Evolutionary conservation across 2,797 vertebrate species (phyloP), one percentile per base, ranked within the genome.

Genomic region (Phoebastria nigripes): DNA sequence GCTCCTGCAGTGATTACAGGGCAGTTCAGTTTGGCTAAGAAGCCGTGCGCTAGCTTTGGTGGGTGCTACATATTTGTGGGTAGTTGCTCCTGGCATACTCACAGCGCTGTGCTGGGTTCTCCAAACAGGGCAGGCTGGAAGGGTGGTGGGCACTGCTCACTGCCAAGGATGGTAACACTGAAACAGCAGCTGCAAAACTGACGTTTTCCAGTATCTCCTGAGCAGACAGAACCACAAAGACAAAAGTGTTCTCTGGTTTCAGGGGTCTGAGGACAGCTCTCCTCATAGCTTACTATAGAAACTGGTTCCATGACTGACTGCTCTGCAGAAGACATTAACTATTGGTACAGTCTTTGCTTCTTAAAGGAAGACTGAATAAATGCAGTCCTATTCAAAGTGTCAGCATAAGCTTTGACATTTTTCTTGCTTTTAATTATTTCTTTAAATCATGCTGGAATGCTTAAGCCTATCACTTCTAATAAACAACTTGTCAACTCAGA

Each of bases 351-450:
- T 41, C 70, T 95, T 91, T 82, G 54, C 22, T 79, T 87, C 85
- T 81, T 80, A 95, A 94, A 88, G 70, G 65, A 95, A 95, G 77
- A 47, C 72, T 69, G 91, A 96, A 94, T 78, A 97, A 96, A 94
- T 87, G 28, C 33, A 78, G 70, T 94, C 67, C 29, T 88, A 66
- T 61, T 94, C 54, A 58, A 65, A 52, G 11, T 10, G 12, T 18
- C 51, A 92, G 44, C 33, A 37, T 47, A 82, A 87, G 37, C 25
- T 76, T 67, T 93, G 86, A 79, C 56, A 42, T 84, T 92, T 97
- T 96, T 93, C 89, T 97, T 96, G 82, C 22, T 91, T 89, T 97
- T 87, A 79, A 87, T 85, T 65, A 39, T 95, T 92, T 87, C 63
- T 95, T 82, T 54, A 85, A 94, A 62, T 46, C 33, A 65, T 17